Conservation (phyloP, 2,888 invertebrate species). For the Aphidoletes aphidimyza region DNA sequence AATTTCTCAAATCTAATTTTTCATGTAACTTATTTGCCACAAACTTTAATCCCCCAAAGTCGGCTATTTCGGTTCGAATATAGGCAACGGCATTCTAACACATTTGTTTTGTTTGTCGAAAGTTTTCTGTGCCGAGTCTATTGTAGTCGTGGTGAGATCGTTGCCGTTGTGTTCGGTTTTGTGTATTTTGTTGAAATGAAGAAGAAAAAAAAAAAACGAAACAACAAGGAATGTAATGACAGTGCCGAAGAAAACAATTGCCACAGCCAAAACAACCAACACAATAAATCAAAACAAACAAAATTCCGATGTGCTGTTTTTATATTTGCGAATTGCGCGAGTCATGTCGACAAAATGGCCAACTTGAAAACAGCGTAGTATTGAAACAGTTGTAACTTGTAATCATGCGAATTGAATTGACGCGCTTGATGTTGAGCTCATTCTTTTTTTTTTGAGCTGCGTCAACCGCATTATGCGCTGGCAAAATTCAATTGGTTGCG, state of each 20-base stretch:
- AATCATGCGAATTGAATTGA: neutral
- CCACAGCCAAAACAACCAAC: neutral
- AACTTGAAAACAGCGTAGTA: neutral
- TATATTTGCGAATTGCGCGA: neutral
- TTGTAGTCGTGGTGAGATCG: too few species aligned
- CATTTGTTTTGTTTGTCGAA: too few species aligned
- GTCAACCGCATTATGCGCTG: too few species aligned
- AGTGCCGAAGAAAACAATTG: neutral
- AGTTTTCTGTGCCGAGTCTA: too few species aligned
- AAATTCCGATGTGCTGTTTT: neutral
- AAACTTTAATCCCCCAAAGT: slow-evolving; percentile 23
- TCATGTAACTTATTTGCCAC: slow-evolving; percentile 1
- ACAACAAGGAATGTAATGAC: too few species aligned
- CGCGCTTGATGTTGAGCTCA: neutral
- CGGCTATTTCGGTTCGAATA: neutral
- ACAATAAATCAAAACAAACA: neutral
- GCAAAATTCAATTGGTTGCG: neutral
- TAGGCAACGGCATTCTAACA: too few species aligned
- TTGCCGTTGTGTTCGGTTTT: too few species aligned
- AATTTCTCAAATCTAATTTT: neutral
- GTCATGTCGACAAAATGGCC: too few species aligned
- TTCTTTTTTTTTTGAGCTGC: too few species aligned
- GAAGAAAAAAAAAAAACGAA: too few species aligned
- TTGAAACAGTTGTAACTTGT: slow-evolving; percentile 21
- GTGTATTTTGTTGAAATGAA: too few species aligned